Evolutionary conservation across 2,888 invertebrate species (phyloP), one percentile per base, ranked within the genome.

Genomic region (Rhamnusium bicolor): DNA sequence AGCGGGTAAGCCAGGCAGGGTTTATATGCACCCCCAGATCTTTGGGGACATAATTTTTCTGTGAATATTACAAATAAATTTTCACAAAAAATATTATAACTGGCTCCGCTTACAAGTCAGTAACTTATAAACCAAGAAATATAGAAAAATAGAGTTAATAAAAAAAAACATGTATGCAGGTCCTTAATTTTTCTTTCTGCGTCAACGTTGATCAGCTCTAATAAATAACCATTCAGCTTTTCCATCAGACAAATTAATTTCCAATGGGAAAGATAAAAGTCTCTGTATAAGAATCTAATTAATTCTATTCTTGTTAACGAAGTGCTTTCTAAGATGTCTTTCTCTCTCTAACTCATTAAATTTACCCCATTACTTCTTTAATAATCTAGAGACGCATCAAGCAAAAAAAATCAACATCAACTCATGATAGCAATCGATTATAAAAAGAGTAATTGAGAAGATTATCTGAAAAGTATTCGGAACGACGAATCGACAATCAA

Each of bases 371-470:
- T 12, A n/a, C 65, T 19, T 18, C 65, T 14, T 54, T 40, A 61
- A 40, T 58, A 58, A 46, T 46, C 40, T 46, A 21, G 46, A 18
- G 46, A 61, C 32, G 40, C 21, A 14, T 46, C 29, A 27, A 56
- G 46, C 19, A 56, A 58, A 69, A 60, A n/a, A 69, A 63, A 51
- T 27, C 40, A 65, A 19, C 56, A 56, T 65, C 58, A 29, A 27
- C 66, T 40, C 53, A n/a, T 12, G 62, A 74, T 63, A 47, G 58
- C 56, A 60, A 62, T 54, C 69, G 66, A 73, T 72, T 75, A 66
- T 51, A 69, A 72, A 75, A 76, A 77, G n/a, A 76, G 73, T 79
- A 80, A 79, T 80, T 76, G 77, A 71, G 73, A 70, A 80, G 75
- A 79, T 81, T 77, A 76, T 79, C 69, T 66, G 73, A 74, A 77